Conservation (phyloP, 2,797 vertebrate species). For the Anableps anableps region DNA sequence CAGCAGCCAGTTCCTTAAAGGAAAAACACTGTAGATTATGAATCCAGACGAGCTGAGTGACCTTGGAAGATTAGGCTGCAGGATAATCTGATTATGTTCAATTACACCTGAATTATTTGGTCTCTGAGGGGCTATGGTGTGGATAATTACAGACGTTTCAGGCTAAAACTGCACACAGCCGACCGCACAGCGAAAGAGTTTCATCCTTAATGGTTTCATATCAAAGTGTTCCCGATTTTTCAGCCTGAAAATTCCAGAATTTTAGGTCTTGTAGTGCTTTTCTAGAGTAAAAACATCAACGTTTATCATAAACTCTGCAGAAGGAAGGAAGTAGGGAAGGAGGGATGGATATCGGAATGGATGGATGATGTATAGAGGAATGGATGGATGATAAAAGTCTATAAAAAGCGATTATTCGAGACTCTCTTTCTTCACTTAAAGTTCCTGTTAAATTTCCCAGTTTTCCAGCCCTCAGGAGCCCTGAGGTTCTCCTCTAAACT, state of each 20-base stretch:
- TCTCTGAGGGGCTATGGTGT: constrained; percentile 11
- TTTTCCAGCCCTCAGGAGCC: no score
- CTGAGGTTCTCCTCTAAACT: no score
- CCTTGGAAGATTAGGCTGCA: constrained; percentile 30
- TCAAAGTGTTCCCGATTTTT: background rate
- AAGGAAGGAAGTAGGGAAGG: background rate
- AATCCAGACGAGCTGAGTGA: constrained; percentile 20
- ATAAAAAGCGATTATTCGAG: no score
- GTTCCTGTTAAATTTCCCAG: no score
- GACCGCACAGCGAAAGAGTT: background rate
- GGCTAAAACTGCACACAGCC: background rate
- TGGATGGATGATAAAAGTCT: no score
- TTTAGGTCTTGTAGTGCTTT: background rate
- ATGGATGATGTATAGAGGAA: no score
- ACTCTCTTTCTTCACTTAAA: no score
- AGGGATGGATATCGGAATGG: background rate
- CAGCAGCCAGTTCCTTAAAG: constrained; percentile 9
- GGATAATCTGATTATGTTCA: constrained; percentile 44
- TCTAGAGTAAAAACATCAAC: background rate
- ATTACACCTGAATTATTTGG: constrained; percentile 32
- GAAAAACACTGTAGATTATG: background rate
- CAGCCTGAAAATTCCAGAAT: background rate
- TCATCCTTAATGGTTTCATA: background rate
- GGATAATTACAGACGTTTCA: constrained; percentile 19
- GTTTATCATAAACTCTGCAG: no score